Conservation (phyloP, 2,888 invertebrate genomes). For the Drosophila atroscutellata region DNA sequence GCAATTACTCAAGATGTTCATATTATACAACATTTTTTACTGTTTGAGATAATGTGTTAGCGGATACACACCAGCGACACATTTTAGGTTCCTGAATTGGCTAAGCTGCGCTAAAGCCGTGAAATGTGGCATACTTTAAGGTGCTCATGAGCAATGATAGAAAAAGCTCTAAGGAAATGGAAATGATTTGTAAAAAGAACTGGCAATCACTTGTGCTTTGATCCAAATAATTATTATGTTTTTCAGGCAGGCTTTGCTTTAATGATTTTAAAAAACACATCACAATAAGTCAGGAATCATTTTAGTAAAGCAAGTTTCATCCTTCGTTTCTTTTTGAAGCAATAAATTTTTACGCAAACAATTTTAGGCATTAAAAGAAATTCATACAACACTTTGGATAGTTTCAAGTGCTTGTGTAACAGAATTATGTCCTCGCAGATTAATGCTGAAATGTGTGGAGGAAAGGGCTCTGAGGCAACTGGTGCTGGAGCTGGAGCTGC, state of each 20-base stretch:
- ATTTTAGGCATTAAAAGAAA: slow-evolving; percentile 43
- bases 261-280: neutral
- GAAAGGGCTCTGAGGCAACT: slow-evolving; percentile 21
- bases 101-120: neutral
- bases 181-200: neutral
- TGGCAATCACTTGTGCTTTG: neutral
- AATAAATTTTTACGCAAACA: slow-evolving; percentile 38
- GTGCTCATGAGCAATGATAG: neutral
- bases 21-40: neutral
- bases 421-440: slow-evolving; percentile 40
- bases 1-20: neutral
- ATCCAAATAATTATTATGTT: neutral
- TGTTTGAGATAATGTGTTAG: neutral
- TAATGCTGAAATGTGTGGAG: slow-evolving; percentile 33
- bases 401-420: slow-evolving; percentile 7
- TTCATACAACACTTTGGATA: slow-evolving; percentile 26
- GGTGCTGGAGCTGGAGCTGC: slow-evolving; percentile 17
- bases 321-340: slow-evolving; percentile 30
- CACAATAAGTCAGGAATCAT: slow-evolving; percentile 12
- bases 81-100: neutral
- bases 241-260: slow-evolving; percentile 33
- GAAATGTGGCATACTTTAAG: neutral
- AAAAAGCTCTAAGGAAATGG: neutral
- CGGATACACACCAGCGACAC: neutral
- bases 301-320: slow-evolving; percentile 42